Conservation (phyloP, 1,140 invertebrate species). For the Nymphalis io region DNA sequence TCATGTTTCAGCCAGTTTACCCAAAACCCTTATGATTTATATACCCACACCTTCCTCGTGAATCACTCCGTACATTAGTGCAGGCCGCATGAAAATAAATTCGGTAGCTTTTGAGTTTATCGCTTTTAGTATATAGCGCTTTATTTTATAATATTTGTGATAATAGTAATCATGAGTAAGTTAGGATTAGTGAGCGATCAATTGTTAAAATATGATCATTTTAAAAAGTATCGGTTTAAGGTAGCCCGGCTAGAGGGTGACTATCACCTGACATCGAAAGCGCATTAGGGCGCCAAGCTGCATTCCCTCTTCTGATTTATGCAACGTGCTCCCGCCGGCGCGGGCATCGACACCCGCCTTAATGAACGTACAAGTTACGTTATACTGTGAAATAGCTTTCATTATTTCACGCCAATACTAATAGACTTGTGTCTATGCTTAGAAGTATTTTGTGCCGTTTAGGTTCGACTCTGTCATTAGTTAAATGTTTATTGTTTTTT, state of each 20-base stretch:
- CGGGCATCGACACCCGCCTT: constrained; percentile 69
- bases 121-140: no score
- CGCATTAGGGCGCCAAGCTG: constrained; percentile 73
- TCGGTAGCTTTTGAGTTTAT: no score
- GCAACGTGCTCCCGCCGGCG: constrained; percentile 60
- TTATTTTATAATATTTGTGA: no score
- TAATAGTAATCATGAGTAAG: no score
- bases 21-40: no score
- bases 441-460: not conserved
- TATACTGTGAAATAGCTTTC: constrained; percentile 72
- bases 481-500: constrained; percentile 13
- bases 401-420: constrained; percentile 75
- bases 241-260: constrained; percentile 42
- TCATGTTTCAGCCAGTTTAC: no score
- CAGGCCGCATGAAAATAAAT: no score
- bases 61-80: no score
- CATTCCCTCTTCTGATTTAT: constrained; percentile 76
- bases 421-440: constrained; percentile 58
- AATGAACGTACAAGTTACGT: constrained; percentile 76
- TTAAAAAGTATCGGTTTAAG: constrained; percentile 35
- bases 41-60: no score
- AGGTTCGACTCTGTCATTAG: not conserved
- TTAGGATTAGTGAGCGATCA: not conserved
- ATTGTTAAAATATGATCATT: constrained; percentile 32
- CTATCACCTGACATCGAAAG: constrained; percentile 77